Evolutionary conservation across 2,113 vertebrate species (phyloP).

Genomic region (Cromileptes altivelis): DNA sequence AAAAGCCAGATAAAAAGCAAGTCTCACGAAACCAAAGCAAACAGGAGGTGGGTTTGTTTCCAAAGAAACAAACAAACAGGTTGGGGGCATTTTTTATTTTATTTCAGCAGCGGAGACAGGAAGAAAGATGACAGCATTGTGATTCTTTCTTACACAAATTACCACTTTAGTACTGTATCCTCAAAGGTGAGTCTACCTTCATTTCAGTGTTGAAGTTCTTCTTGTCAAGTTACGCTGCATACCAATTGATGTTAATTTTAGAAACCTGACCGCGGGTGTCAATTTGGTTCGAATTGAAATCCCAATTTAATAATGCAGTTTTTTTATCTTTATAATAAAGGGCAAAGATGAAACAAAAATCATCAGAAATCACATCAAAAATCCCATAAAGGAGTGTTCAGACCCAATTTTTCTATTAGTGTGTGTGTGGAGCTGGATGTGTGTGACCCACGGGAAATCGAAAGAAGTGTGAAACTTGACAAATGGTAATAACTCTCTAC

Average conservation of each 20-base stretch:
- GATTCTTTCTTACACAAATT: constrained; percentile 8
- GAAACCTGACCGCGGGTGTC: constrained; percentile 46
- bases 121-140: not conserved
- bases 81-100: constrained; percentile 11
- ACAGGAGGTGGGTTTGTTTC: not conserved
- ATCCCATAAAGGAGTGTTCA: constrained; percentile 27
- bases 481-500: constrained; percentile 9
- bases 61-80: constrained; percentile 11
- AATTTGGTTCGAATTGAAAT: constrained; percentile 50
- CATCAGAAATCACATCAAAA: constrained; percentile 31
- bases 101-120: constrained; percentile 11
- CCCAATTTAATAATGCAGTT: constrained; percentile 29
- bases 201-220: constrained; percentile 30
- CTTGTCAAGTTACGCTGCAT: constrained; percentile 47
- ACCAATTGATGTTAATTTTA: constrained; percentile 63
- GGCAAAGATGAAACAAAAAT: constrained; percentile 21
- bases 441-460: constrained; percentile 8
- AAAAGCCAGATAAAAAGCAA: constrained; percentile 7
- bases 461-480: constrained; percentile 26
- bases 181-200: constrained; percentile 51
- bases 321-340: constrained; percentile 43
- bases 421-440: not conserved
- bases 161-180: constrained; percentile 10
- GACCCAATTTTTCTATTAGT: constrained; percentile 7
- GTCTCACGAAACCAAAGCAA: too few species aligned